Conservation (phyloP, 2,888 invertebrate genomes). For the Silvanus unidentatus region DNA sequence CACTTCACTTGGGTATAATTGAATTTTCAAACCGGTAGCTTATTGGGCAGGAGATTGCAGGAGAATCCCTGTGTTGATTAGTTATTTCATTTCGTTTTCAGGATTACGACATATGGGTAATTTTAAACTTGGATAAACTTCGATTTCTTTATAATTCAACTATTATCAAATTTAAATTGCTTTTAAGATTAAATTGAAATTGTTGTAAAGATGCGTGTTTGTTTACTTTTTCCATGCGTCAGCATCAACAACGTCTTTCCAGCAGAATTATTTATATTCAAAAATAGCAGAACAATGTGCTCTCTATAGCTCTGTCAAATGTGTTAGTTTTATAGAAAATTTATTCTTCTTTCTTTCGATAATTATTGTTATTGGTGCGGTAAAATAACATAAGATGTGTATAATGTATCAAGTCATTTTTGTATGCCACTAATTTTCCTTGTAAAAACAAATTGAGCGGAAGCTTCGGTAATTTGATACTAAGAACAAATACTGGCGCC, state of each 20-base stretch:
- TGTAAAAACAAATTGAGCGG: constrained; percentile 4
- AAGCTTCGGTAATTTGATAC: constrained; percentile 3
- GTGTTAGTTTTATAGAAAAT: too few relatives aligned
- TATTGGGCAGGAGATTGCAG: constrained; percentile 46
- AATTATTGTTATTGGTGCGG: too few relatives aligned
- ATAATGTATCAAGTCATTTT: constrained; percentile 3
- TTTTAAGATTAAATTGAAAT: constrained; percentile 19
- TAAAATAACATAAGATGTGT: too few relatives aligned
- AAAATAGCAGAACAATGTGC: too few relatives aligned
- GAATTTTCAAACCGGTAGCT: constrained; percentile 46
- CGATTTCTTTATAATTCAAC: constrained; percentile 21
- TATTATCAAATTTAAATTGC: constrained; percentile 21
- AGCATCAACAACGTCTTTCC: too few relatives aligned
- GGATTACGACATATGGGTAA: constrained; percentile 45
- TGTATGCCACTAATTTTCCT: constrained; percentile 5
- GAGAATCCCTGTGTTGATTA: constrained; percentile 40
- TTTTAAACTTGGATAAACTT: constrained; percentile 37
- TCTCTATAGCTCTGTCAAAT: too few relatives aligned
- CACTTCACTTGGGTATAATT: constrained; percentile 45
- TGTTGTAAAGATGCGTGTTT: constrained; percentile 1
- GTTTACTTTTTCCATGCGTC: not conserved
- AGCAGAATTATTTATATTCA: too few relatives aligned
- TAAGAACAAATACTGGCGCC: constrained; percentile 21
- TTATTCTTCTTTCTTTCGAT: not conserved
- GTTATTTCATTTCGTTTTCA: constrained; percentile 44